These are phyloP conservation scores for Nephrotoma appendiculata DNA, from an alignment of 2,888 invertebrate species.

Conservation along the genomic window DNA sequence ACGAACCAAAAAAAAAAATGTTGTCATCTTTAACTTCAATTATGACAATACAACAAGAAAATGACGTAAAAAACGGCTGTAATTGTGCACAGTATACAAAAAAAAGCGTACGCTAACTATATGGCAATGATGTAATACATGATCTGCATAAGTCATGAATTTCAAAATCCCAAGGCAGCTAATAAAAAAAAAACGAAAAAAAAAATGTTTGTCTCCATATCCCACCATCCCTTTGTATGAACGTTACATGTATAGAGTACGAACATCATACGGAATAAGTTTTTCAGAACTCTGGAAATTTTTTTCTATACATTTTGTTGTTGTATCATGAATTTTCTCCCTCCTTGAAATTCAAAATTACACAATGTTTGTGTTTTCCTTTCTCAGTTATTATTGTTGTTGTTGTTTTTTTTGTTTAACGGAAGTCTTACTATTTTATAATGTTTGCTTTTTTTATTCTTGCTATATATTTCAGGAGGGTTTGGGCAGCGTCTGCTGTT, in stretches of 20 bases:
- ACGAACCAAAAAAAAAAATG: background rate
- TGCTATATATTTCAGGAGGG: background rate
- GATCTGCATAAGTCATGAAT: slow-evolving; percentile 4
- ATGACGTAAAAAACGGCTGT: background rate
- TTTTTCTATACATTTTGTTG: background rate
- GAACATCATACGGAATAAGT: background rate
- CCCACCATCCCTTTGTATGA: background rate
- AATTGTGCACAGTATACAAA: background rate
- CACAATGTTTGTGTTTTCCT: background rate
- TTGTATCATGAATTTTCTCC: background rate
- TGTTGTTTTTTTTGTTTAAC: background rate
- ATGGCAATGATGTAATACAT: background rate
- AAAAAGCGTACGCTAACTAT: background rate
- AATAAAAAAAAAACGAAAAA: background rate
- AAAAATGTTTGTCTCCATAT: background rate
- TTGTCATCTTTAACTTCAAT: background rate
- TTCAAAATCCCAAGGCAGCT: slow-evolving; percentile 1
- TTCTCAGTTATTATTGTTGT: background rate
- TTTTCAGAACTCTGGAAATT: background rate
- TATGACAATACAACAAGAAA: background rate
- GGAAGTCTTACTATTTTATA: background rate
- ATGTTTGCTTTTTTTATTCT: background rate
- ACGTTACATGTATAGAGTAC: background rate
- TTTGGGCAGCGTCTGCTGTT: background rate
- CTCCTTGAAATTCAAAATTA: background rate